A percentile compares a stretch with the other conserved stretches of the same genome.
These are phyloP conservation scores for Hyposmocoma kahamanoa DNA, from an alignment of 1,140 invertebrate genomes.

Conservation along the genomic window DNA sequence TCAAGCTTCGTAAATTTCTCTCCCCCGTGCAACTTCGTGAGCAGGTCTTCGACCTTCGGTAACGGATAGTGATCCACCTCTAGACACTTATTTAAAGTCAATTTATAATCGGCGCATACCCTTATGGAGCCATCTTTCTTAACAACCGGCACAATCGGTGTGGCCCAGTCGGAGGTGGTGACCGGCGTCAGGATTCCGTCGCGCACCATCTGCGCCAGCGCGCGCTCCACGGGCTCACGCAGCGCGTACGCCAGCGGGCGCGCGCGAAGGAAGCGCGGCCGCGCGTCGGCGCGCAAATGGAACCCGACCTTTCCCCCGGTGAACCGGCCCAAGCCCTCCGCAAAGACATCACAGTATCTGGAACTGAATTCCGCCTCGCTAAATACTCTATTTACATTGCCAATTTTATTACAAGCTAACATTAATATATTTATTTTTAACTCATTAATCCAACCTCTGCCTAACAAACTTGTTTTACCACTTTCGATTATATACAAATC, in stretches of 20 bases:
- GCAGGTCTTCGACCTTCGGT: background rate
- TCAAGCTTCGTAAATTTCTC: no score
- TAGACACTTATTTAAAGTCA: background rate
- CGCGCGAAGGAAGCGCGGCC: conserved; percentile 7
- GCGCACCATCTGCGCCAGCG: background rate
- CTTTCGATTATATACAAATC: background rate
- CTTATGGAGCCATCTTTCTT: background rate
- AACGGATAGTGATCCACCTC: conserved; percentile 1
- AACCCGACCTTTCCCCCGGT: background rate
- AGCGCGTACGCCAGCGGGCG: conserved; percentile 24
- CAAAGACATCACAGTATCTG: conserved; percentile 13
- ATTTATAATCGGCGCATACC: background rate
- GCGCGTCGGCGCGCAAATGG: background rate
- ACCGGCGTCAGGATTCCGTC: background rate
- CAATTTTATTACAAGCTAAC: background rate
- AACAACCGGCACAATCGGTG: conserved; percentile 57
- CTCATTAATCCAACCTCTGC: background rate
- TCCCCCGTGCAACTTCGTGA: conserved; percentile 11
- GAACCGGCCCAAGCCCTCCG: conserved; percentile 10
- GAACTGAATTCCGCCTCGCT: background rate
- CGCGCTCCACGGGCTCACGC: conserved; percentile 11
- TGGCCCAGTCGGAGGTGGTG: conserved; percentile 8
- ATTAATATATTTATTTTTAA: background rate
- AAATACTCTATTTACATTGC: background rate
- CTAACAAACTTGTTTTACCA: background rate